Percentiles rank a stretch among this genome's conserved stretches.
Conservation (phyloP, 2,888 invertebrate genomes). For the Andrena trimmerana region DNA sequence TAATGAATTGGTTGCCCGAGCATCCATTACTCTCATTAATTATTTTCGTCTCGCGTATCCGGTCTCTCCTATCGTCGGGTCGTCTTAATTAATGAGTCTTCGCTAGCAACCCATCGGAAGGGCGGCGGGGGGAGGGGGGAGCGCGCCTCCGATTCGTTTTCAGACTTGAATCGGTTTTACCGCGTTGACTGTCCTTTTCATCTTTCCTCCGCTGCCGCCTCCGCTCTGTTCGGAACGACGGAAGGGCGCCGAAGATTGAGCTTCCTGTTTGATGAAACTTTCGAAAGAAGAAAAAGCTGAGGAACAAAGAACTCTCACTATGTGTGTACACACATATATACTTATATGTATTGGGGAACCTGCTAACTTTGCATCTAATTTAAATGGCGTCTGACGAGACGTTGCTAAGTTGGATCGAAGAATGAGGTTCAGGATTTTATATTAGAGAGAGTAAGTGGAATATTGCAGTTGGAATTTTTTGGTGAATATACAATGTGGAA, state of each 20-base stretch:
- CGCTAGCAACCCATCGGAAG: background rate
- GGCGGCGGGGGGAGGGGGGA: background rate
- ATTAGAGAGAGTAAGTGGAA: no score
- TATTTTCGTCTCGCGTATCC: constrained; percentile 37
- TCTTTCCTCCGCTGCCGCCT: background rate
- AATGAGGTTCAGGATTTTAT: no score
- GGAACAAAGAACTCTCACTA: background rate
- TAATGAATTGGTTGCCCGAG: constrained; percentile 32
- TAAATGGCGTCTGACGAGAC: no score
- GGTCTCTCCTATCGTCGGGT: constrained; percentile 14
- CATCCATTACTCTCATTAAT: constrained; percentile 53
- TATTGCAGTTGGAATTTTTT: no score
- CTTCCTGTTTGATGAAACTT: background rate
- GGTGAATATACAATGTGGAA: no score
- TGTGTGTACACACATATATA: no score
- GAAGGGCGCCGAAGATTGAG: background rate
- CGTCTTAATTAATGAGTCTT: constrained; percentile 51
- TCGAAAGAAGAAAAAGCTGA: background rate
- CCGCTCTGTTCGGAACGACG: background rate
- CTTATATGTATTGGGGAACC: no score
- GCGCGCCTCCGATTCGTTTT: constrained; percentile 1
- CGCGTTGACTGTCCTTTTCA: constrained; percentile 5
- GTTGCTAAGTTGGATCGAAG: no score
- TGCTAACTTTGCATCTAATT: no score
- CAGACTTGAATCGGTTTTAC: constrained; percentile 15